Conservation (phyloP, 2,113 vertebrate genomes). For the Neotoma lepida region DNA sequence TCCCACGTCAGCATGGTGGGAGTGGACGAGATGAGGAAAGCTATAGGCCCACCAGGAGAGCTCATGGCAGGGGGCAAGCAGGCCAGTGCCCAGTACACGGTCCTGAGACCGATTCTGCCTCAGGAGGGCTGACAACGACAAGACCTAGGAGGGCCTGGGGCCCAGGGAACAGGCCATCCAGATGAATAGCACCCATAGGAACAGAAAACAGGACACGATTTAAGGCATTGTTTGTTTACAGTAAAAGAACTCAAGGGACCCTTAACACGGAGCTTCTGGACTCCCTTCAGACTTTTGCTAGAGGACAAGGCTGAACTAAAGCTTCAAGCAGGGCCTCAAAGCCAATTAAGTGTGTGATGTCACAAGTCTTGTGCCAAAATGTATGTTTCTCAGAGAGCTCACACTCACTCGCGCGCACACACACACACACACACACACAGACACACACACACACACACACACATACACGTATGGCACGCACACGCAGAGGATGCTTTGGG, state of each 20-base stretch:
- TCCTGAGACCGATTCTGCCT: constrained; percentile 48
- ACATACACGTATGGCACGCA: constrained; percentile 63
- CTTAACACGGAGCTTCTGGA: constrained; percentile 71
- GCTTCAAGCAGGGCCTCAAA: constrained; percentile 72
- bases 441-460: constrained; percentile 57
- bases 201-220: constrained; percentile 73
- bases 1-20: not conserved
- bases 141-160: constrained; percentile 52
- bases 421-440: constrained; percentile 58
- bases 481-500: constrained; percentile 59
- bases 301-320: constrained; percentile 48
- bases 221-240: constrained; percentile 79
- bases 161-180: constrained; percentile 64
- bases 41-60: not conserved
- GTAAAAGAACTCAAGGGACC: constrained; percentile 77
- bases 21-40: not conserved
- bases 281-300: constrained; percentile 59
- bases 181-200: constrained; percentile 78
- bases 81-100: constrained; percentile 1
- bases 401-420: constrained; percentile 66
- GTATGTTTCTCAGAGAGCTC: constrained; percentile 84
- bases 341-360: constrained; percentile 64
- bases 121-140: constrained; percentile 42
- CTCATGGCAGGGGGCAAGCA: constrained; percentile 51
- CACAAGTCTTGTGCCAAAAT: constrained; percentile 86